Conservation (phyloP, 2,113 vertebrate species). For the Taurulus bubalis region DNA sequence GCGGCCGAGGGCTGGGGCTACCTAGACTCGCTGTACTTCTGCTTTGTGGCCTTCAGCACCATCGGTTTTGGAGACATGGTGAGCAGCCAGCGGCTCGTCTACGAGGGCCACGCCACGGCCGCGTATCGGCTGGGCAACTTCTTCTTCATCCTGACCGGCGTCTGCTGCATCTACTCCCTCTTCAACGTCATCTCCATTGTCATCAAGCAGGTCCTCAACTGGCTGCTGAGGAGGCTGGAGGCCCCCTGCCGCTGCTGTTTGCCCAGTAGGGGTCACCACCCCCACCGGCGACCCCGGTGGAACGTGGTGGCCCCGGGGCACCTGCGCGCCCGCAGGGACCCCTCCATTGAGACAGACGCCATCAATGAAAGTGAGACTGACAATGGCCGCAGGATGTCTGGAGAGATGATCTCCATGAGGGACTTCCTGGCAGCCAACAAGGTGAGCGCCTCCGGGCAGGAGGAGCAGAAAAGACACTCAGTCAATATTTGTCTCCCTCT, state of each 20-base stretch:
- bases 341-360: conserved; percentile 90
- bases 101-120: conserved; percentile 82
- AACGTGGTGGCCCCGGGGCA: conserved; percentile 91
- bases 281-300: conserved; percentile 80
- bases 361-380: conserved; percentile 92
- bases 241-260: conserved; percentile 84
- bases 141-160: conserved; percentile 93
- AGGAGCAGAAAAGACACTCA: conserved; percentile 1
- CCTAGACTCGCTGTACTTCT: conserved; percentile 97
- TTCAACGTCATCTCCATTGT: conserved; percentile 98
- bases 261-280: conserved; percentile 76
- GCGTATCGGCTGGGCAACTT: conserved; percentile 93
- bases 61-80: conserved; percentile 98
- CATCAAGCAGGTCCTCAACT: conserved; percentile 97
- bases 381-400: conserved; percentile 88
- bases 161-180: conserved; percentile 98
- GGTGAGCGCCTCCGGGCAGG: conserved; percentile 66
- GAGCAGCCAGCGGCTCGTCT: conserved; percentile 91
- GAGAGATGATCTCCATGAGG: conserved; percentile 97
- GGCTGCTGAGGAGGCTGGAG: conserved; percentile 90
- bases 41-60: conserved; percentile 98
- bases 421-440: conserved; percentile 94
- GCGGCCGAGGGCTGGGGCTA: conserved; percentile 94
- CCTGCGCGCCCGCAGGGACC: conserved; percentile 82
- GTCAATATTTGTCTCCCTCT: conserved; percentile 9